Evolutionary conservation across 1,140 invertebrate species (phyloP), one percentile per base, ranked within the genome.

Genomic region (Tetragnatha versicolor): DNA sequence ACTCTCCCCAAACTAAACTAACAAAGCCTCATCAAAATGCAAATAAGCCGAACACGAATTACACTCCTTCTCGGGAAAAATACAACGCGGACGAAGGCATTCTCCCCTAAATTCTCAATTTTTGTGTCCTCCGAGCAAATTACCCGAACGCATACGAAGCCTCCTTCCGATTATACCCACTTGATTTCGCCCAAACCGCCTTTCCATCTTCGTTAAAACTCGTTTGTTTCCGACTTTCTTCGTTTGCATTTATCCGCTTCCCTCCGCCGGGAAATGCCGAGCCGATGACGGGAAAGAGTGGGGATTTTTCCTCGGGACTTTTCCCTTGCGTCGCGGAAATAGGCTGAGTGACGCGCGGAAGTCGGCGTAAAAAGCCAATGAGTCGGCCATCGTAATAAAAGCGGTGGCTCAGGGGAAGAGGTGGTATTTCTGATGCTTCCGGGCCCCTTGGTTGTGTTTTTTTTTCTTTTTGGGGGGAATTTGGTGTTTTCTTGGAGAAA

Each of bases 21-120:
- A 65, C 39, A 65, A 65, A 22, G 35, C 42, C 42, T 65, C 35
- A 65, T 65, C 61, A 65, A 65, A 37, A 65, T 65, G 61, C 42
- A 65, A 65, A 65, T 65, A 65, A 65, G 61, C 61, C 20, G 33
- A 42, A 42, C 37, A 65, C 14, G n/a, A 65, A 22, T 65, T 42
- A 33, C 35, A 58, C 55, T 22, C 39, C 60, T 22, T 17, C 31
- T n/a, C 42, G 1, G 12, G 20, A 31, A 27, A n/a, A 10, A 5
- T 65, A 20, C 61, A 31, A 31, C 42, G 6, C 39, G 3, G 61
- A 14, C 2, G 35, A 27, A 17, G 4, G 35, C 42, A 17, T 20
- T 17, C 29, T 60, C 29, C 20, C 42, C n/a, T n/a, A n/a, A 12
- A 42, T 25, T 65, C 61, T 39, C 39, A 65, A 65, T 65, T 65